These are phyloP conservation scores for Holocentrus rufus DNA, from an alignment of 2,797 vertebrate genomes.

Conservation along the genomic window DNA sequence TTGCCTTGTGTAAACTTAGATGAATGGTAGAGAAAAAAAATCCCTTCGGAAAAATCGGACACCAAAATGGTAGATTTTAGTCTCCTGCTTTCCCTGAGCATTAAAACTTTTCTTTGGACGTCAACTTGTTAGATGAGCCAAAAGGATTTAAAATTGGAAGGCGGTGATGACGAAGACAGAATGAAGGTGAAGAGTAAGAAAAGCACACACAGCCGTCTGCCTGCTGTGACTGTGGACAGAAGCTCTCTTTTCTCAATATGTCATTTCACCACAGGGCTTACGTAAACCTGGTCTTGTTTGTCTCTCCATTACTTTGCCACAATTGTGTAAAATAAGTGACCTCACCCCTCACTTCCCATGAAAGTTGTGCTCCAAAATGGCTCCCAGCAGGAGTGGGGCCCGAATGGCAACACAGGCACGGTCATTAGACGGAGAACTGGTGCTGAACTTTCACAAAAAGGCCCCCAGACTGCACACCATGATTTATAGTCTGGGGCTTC, in stretches of 20 bases:
- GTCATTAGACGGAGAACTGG: constrained; percentile 62
- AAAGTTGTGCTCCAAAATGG: constrained; percentile 62
- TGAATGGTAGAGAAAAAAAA: constrained; percentile 29
- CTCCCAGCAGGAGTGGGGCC: constrained; percentile 67
- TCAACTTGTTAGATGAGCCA: constrained; percentile 32
- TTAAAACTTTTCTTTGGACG: constrained; percentile 52
- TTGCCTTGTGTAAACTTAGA: constrained; percentile 52
- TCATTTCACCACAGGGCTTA: constrained; percentile 58
- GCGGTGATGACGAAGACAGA: constrained; percentile 50
- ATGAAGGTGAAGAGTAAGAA: constrained; percentile 54
- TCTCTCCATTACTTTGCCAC: constrained; percentile 35
- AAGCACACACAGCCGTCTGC: constrained; percentile 28
- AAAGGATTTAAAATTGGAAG: constrained; percentile 44
- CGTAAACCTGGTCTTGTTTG: constrained; percentile 58
- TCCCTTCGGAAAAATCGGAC: constrained; percentile 35
- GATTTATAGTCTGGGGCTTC: constrained; percentile 79
- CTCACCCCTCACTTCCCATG: constrained; percentile 69
- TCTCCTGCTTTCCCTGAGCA: constrained; percentile 38
- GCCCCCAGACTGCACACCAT: constrained; percentile 71
- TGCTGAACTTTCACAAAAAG: constrained; percentile 70
- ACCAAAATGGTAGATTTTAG: constrained; percentile 31
- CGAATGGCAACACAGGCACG: constrained; percentile 42
- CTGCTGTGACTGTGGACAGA: constrained; percentile 65
- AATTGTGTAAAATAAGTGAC: constrained; percentile 71
- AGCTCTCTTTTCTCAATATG: constrained; percentile 53